phyloP scores from a whole-genome alignment of 1,140 invertebrate species.

The Pollicipes pollicipes region DNA sequence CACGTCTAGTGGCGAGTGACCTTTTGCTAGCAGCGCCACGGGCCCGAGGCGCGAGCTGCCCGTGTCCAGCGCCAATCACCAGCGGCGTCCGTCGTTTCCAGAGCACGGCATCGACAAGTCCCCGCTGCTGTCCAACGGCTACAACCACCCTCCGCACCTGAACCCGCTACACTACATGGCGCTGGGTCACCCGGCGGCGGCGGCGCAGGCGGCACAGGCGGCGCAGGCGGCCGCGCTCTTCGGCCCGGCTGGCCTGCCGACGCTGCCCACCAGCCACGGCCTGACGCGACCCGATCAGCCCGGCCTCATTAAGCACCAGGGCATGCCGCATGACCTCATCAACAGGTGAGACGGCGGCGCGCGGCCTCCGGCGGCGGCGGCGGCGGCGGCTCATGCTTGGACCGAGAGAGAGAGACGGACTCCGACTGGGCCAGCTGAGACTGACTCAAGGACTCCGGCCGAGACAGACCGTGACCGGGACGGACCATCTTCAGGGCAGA shows the following conservation, averaged over 20 bases:
- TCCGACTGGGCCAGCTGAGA: no score
- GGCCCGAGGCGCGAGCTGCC: no score
- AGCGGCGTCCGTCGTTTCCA: neutral
- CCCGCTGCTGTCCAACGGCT: conserved; percentile 1
- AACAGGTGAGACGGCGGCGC: no score
- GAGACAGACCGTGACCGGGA: no score
- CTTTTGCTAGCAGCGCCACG: no score
- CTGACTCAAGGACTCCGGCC: no score
- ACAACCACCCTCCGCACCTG: neutral
- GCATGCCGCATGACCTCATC: no score
- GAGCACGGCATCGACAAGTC: neutral
- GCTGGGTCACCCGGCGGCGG: neutral
- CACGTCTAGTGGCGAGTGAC: no score
- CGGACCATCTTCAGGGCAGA: no score
- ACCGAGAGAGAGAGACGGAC: no score
- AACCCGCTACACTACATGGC: conserved; percentile 5
- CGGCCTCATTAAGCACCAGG: no score
- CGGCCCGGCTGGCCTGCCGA: neutral
- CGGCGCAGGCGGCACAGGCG: neutral
- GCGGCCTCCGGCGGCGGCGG: neutral
- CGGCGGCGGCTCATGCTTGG: neutral
- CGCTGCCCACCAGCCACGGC: neutral
- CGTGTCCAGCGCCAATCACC: no score
- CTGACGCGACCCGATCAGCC: neutral
- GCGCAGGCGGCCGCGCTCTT: neutral